Base-by-base conservation (phyloP, 2,888 invertebrate species). In the Diplazon laetatorius region DNA sequence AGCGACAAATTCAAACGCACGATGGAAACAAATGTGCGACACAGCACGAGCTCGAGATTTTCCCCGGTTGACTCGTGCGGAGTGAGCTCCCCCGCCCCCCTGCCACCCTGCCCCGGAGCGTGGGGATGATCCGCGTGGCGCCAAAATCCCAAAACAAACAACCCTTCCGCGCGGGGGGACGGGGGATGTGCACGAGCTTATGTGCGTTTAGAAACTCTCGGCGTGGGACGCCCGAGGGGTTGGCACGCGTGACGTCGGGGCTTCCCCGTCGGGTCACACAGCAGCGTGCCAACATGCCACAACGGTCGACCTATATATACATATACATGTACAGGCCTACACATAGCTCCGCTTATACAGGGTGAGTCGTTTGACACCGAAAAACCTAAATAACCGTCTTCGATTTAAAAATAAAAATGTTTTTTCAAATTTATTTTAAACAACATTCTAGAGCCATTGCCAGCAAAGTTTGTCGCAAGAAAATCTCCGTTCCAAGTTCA, bases 121-220 rank as follows among this genome's bases (percentile, higher is more conserved):
- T 22, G 22, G 12, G 22, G 39, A 25, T 52, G 66, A 52, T 37
- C 39, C 42, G 66, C 46, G 46, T 69, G 72, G 77, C 77, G 77
- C 77, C 68, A 25, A 18, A 14, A 42, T 30, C 46, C 39, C n/a
- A 72, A 68, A 69, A 63, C 72, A 73, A 72, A 69, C 68, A 68
- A 62, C 62, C 62, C 77, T 68, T 35, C n/a, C n/a, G n/a, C n/a
- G n/a, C n/a, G n/a, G n/a, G n/a, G n/a, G n/a, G 57, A 20, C 57
- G 73, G 72, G 62, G 62, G 62, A 68, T 62, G 57, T 63, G 77
- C 55, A 63, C n/a, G n/a, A n/a, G 68, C 60, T 65, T 20, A 37
- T 5, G 37, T 18, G 4, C 37, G 59, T 37, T 59, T 12, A 37
- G 39, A 39, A 59, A 57, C 37, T 22, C 55, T 14, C 30, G 8